Evolutionary conservation across 2,797 vertebrate species (phyloP), one percentile per base, ranked within the genome.

Genomic region (Nyctibius grandis): DNA sequence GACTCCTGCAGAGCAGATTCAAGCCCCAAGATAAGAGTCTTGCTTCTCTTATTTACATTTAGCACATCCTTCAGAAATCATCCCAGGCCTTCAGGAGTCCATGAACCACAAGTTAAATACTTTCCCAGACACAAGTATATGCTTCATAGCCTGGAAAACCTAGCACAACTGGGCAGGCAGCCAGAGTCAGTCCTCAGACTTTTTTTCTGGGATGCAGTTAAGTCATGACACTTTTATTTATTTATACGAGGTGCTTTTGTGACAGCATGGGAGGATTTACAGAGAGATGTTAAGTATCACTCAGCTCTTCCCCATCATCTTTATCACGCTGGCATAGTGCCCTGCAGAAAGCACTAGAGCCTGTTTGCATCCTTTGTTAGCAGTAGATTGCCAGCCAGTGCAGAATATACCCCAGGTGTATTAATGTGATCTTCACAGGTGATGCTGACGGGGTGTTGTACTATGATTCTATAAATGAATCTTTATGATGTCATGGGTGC

Each of bases 401-500:
- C 25, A 64, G 67, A 87, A 75, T 3, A 13, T n/a, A 53, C 15
- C 5, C 21, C 34, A 83, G 50, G 25, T 45, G 6, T n/a, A 34
- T 42, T 67, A 56, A 60, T 8, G 34, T 5, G 10, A 69, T 60
- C 60, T 73, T 93, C 69, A 61, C 3, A 68, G 56, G 38, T 78
- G 87, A 87, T 83, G 72, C 57, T 85, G 74, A 79, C 83, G 20
- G 63, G 29, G 68, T 69, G 81, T 70, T 79, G 25, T 83, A 81
- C 78, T 64, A 51, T 6, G 28, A 86, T 90, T 88, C 95, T 96
- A 69, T 75, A 93, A 94, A 88, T 72, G 80, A 95, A 94, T 34
- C 69, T 77, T 53, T 42, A 29, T 72, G 79, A 93, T 93, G 57
- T 67, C 93, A 92, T 51, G 84, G 47, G 79, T 95, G 80, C 88